Percentiles rank a stretch among this genome's conserved stretches.
Conservation (phyloP, 2,888 invertebrate genomes). For the Xestia c-nigrum region DNA sequence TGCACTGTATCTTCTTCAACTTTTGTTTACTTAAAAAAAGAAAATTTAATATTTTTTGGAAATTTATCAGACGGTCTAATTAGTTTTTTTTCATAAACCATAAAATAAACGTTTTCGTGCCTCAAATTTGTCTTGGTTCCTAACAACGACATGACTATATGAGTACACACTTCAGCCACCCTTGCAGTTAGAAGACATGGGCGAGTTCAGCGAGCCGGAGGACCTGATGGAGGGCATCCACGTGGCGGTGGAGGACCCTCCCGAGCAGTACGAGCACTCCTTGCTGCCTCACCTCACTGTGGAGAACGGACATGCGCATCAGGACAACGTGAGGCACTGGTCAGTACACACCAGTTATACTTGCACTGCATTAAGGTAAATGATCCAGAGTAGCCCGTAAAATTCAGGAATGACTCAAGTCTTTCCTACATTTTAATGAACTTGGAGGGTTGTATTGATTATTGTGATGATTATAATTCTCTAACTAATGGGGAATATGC, state of each 20-base stretch:
- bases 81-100: neutral
- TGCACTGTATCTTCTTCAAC: too few species aligned
- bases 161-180: constrained; percentile 23
- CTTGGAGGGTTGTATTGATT: too few species aligned
- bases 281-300: constrained; percentile 86
- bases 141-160: constrained; percentile 12
- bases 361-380: neutral
- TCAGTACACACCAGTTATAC: constrained; percentile 60
- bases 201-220: constrained; percentile 96
- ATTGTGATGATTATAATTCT: too few species aligned
- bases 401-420: too few species aligned
- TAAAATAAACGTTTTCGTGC: neutral
- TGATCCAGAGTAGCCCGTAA: too few species aligned
- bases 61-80: too few species aligned
- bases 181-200: constrained; percentile 88
- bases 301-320: constrained; percentile 85
- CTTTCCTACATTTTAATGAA: too few species aligned
- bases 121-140: neutral
- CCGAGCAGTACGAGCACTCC: constrained; percentile 78
- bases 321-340: constrained; percentile 83
- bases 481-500: too few species aligned
- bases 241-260: constrained; percentile 91
- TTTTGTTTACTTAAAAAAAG: too few species aligned
- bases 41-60: too few species aligned
- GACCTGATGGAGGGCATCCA: constrained; percentile 96